Conservation (phyloP, 2,888 invertebrate species). For the Baccha elongata region DNA sequence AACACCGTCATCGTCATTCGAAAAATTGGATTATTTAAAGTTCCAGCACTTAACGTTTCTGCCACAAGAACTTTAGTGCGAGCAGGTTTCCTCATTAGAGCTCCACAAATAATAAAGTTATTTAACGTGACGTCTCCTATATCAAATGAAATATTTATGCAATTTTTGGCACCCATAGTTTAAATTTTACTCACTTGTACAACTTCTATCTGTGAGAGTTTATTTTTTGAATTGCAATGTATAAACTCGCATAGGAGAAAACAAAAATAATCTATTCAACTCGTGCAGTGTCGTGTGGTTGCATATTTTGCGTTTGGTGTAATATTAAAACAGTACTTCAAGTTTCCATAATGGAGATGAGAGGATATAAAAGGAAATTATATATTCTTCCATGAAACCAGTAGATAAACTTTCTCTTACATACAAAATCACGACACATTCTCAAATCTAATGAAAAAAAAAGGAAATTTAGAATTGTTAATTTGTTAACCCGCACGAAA, state of each 20-base stretch:
- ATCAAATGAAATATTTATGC: constrained; percentile 61
- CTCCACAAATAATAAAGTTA: constrained; percentile 57
- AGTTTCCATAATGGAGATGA: no score
- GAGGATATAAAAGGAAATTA: no score
- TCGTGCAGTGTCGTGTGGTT: no score
- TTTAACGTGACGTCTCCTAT: constrained; percentile 16
- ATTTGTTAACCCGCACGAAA: no score
- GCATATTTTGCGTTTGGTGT: background rate
- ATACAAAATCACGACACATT: constrained; percentile 31
- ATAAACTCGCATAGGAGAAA: background rate
- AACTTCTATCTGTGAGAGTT: no score
- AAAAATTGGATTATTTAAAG: constrained; percentile 36
- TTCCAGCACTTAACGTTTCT: background rate
- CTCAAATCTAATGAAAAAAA: constrained; percentile 41
- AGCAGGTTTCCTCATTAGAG: no score
- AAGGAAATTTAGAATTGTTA: constrained; percentile 51
- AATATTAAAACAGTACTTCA: background rate
- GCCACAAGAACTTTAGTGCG: no score
- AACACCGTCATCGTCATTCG: no score
- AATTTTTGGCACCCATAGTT: constrained; percentile 64
- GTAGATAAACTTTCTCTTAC: no score
- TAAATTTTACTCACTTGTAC: constrained; percentile 36
- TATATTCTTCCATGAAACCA: no score
- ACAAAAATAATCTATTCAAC: background rate
- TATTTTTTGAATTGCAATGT: constrained; percentile 33